These are phyloP conservation scores for Timandra comae DNA, from an alignment of 2,888 invertebrate genomes.

Conservation along the genomic window DNA sequence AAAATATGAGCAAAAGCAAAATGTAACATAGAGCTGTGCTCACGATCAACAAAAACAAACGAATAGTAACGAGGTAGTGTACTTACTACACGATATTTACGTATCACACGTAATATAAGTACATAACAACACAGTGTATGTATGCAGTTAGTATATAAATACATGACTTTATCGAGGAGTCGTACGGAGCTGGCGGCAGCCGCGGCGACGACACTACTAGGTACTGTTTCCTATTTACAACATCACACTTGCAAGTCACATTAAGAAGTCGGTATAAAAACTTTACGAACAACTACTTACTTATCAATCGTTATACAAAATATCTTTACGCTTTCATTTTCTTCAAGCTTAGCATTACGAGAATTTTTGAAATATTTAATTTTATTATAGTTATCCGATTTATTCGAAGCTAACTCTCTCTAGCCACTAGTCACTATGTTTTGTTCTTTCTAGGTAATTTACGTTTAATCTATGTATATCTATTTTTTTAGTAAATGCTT, in stretches of 20 bases:
- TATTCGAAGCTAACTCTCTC: conserved; percentile 44
- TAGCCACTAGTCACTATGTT: conserved; percentile 60
- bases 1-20: conserved; percentile 59
- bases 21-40: conserved; percentile 64
- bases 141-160: too few relatives aligned
- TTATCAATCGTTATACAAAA: conserved; percentile 71
- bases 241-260: conserved; percentile 74
- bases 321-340: conserved; percentile 54
- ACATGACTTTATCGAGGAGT: too few relatives aligned
- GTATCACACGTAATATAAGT: conserved; percentile 59
- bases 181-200: too few relatives aligned
- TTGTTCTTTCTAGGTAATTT: conserved; percentile 48
- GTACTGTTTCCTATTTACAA: conserved; percentile 58
- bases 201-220: conserved; percentile 27
- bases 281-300: conserved; percentile 62
- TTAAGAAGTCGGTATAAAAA: conserved; percentile 70
- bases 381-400: conserved; percentile 30
- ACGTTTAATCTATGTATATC: conserved; percentile 36
- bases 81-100: conserved; percentile 66
- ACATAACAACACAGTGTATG: conserved; percentile 27
- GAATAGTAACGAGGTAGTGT: conserved; percentile 68
- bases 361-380: conserved; percentile 40
- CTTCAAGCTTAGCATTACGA: conserved; percentile 56
- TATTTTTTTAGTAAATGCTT: conserved; percentile 55
- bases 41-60: conserved; percentile 44